A percentile compares a stretch with the other conserved stretches of the same genome.
phyloP scores from a whole-genome alignment of 1,140 invertebrate genomes.

The Centruroides sculpturatus region DNA sequence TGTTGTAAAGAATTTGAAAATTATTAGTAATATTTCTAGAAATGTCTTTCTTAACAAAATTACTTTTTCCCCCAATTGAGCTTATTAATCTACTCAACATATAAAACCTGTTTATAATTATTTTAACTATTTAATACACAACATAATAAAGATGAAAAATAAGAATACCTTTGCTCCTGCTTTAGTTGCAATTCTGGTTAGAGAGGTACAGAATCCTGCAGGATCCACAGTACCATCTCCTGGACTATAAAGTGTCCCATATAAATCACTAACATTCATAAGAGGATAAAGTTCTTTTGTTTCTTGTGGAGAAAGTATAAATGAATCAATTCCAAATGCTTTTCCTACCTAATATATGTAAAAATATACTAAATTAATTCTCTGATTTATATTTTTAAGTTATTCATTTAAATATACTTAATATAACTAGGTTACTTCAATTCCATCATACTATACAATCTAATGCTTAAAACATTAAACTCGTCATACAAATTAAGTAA shows the following conservation, averaged over 20 bases:
- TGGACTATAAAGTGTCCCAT: slow-evolving; percentile 61
- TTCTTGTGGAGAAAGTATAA: slow-evolving; percentile 51
- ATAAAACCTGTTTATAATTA: neutral
- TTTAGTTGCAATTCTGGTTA: slow-evolving; percentile 49
- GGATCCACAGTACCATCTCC: slow-evolving; percentile 66
- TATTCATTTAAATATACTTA: neutral
- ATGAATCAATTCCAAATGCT: slow-evolving; percentile 56
- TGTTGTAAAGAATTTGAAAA: no score
- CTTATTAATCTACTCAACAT: neutral
- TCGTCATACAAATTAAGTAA: no score
- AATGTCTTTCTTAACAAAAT: no score
- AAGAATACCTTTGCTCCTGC: slow-evolving; percentile 48
- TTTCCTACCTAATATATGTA: slow-evolving; percentile 37
- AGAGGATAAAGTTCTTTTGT: slow-evolving; percentile 61
- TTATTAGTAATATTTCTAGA: no score
- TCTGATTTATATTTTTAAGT: neutral
- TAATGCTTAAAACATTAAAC: no score
- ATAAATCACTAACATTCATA: slow-evolving; percentile 51
- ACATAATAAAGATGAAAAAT: neutral
- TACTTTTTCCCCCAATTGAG: neutral
- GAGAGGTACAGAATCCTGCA: slow-evolving; percentile 54
- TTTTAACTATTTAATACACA: neutral
- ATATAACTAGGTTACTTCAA: no score
- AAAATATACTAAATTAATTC: no score
- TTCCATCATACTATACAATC: no score